phyloP scores from a whole-genome alignment of 2,113 vertebrate species.

The Laticauda laticaudata region DNA sequence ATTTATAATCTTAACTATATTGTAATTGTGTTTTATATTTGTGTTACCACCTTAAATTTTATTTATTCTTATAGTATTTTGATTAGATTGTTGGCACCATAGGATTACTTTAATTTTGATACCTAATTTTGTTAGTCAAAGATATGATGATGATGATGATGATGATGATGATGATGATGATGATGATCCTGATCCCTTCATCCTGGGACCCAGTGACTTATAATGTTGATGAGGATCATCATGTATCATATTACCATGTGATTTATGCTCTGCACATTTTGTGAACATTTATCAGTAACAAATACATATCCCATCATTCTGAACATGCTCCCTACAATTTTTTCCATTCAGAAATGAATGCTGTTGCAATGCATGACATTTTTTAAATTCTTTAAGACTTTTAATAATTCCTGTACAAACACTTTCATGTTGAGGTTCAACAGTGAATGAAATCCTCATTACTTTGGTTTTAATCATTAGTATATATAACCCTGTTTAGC shows the following conservation, averaged over 20 bases:
- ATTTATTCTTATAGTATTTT: background rate
- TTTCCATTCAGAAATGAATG: background rate
- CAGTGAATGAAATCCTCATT: background rate
- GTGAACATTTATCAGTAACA: background rate
- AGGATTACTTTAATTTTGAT: background rate
- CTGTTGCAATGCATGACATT: background rate
- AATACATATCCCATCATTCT: background rate
- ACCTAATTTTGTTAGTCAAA: background rate
- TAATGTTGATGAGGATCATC: background rate
- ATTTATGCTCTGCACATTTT: background rate
- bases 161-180: background rate
- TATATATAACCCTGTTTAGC: background rate
- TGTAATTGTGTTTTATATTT: background rate
- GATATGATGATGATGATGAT: background rate
- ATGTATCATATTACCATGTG: background rate
- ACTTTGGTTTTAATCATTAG: background rate
- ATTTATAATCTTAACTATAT: background rate
- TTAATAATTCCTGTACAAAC: background rate
- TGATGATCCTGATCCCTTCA: background rate
- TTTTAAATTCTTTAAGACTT: background rate
- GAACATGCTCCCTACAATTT: background rate
- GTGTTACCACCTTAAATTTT: background rate
- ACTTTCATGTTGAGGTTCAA: background rate
- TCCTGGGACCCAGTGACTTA: background rate
- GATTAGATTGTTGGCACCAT: background rate